Conservation (phyloP, 2,888 invertebrate species). For the Lathronympha strigana region DNA sequence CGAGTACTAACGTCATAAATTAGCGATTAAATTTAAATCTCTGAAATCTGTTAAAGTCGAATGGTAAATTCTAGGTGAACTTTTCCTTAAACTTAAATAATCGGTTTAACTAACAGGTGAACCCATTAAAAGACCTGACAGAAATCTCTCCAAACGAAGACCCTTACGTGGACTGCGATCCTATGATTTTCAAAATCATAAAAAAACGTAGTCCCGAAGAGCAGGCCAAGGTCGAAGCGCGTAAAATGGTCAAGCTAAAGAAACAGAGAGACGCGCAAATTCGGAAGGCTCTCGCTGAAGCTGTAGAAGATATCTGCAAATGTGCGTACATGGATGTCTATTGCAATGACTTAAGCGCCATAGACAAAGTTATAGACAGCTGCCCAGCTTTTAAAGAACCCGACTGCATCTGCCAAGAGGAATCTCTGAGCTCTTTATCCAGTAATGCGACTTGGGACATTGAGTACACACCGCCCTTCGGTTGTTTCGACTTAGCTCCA, state of each 20-base stretch:
- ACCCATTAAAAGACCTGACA: slow-evolving; percentile 86
- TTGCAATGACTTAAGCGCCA: slow-evolving; percentile 74
- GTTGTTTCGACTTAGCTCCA: slow-evolving; percentile 85
- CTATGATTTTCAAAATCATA: slow-evolving; percentile 87
- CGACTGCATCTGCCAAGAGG: slow-evolving; percentile 70
- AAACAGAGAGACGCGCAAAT: slow-evolving; percentile 82
- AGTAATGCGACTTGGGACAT: slow-evolving; percentile 88
- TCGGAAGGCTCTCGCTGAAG: slow-evolving; percentile 75
- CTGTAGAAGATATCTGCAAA: slow-evolving; percentile 76
- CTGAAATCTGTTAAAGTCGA: too few relatives aligned
- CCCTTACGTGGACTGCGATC: slow-evolving; percentile 88
- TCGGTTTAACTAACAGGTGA: slow-evolving; percentile 68
- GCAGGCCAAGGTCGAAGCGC: slow-evolving; percentile 81
- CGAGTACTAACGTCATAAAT: too few relatives aligned
- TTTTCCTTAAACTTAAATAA: not conserved
- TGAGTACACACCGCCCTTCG: slow-evolving; percentile 89
- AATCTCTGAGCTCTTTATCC: slow-evolving; percentile 74
- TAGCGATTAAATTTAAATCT: too few relatives aligned
- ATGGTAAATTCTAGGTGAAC: too few relatives aligned
- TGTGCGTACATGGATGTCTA: slow-evolving; percentile 81
- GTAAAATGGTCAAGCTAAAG: slow-evolving; percentile 81
- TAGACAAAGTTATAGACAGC: slow-evolving; percentile 74
- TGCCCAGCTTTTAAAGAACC: slow-evolving; percentile 78
- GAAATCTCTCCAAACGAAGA: slow-evolving; percentile 84
- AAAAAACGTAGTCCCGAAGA: slow-evolving; percentile 84